A percentile compares a stretch with the other conserved stretches of the same genome.
These are phyloP conservation scores for Torymus auratus DNA, from an alignment of 2,888 invertebrate genomes.

Conservation along the genomic window DNA sequence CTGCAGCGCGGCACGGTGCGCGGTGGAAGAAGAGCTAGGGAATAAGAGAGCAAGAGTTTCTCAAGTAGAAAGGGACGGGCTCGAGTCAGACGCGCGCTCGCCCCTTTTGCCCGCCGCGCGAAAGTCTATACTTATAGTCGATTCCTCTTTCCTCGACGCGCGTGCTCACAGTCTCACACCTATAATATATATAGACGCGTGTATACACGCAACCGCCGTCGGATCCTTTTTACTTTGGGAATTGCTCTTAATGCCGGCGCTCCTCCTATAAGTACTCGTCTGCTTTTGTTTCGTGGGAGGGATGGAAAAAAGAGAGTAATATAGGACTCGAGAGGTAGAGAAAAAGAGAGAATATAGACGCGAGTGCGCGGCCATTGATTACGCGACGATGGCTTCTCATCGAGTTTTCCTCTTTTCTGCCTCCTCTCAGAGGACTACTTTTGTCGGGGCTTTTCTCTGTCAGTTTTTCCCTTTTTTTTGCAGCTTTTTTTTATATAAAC, in stretches of 20 bases:
- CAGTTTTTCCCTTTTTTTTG: slow-evolving; percentile 1
- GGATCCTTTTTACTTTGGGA: too few species aligned
- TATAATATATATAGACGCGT: too few species aligned
- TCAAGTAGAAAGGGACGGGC: slow-evolving; percentile 28
- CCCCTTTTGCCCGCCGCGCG: slow-evolving; percentile 9
- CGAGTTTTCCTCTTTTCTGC: slow-evolving; percentile 41
- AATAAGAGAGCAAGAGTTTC: too few species aligned
- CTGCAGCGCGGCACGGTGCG: too few species aligned
- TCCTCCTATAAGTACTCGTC: too few species aligned
- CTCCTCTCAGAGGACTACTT: slow-evolving; percentile 34
- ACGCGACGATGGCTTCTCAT: slow-evolving; percentile 43
- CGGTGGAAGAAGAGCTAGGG: too few species aligned
- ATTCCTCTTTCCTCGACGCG: background rate
- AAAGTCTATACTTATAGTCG: background rate
- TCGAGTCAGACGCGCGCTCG: slow-evolving; percentile 19
- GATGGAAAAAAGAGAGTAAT: background rate
- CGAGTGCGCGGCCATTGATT: slow-evolving; percentile 36
- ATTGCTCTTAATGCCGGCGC: slow-evolving; percentile 21
- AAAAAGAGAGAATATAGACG: too few species aligned
- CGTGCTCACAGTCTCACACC: too few species aligned
- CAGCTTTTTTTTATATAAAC: background rate
- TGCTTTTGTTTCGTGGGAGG: background rate
- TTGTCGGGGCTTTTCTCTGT: slow-evolving; percentile 31
- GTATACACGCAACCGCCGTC: too few species aligned
- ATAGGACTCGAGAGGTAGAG: too few species aligned